Evolutionary conservation across 1,140 invertebrate genomes (phyloP).

Genomic region (Maconellicoccus hirsutus): DNA sequence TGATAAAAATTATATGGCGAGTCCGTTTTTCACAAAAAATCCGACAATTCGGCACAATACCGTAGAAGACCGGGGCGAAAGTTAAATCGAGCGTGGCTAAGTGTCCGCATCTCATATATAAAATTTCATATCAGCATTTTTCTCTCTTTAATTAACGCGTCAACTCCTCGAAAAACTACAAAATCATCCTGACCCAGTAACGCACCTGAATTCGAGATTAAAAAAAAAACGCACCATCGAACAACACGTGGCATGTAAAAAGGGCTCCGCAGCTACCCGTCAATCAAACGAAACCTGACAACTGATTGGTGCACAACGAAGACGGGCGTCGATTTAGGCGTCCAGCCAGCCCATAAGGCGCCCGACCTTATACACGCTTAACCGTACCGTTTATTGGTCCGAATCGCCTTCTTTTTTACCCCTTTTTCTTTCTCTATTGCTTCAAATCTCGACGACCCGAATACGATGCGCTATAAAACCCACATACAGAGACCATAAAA

Average conservation of each 20-base stretch:
- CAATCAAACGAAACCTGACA: slow-evolving; percentile 15
- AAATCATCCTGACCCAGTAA: not conserved
- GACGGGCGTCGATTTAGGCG: slow-evolving; percentile 17
- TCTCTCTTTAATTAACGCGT: not conserved
- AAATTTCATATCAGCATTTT: not conserved
- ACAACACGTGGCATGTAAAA: not conserved
- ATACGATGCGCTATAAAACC: not conserved
- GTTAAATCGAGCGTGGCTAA: slow-evolving; percentile 4
- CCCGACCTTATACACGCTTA: slow-evolving; percentile 25
- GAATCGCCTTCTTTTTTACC: slow-evolving; percentile 21
- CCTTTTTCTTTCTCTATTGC: not conserved
- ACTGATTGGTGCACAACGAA: not conserved
- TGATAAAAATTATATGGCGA: not conserved
- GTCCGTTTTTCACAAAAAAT: no score
- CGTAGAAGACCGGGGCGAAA: not conserved
- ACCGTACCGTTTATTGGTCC: slow-evolving; percentile 24
- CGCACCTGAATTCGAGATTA: no score
- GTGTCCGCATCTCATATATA: not conserved
- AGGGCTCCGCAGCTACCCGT: not conserved
- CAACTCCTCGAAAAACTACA: not conserved
- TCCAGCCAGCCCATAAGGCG: slow-evolving; percentile 12
- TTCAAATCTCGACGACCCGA: not conserved
- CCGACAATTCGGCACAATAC: not conserved
- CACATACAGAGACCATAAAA: not conserved
- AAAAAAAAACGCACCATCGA: not conserved